Percentiles rank a stretch among this genome's conserved stretches.
Evolutionary conservation across 1,140 invertebrate species (phyloP).

Genomic region (Temnothorax curvispinosus): DNA sequence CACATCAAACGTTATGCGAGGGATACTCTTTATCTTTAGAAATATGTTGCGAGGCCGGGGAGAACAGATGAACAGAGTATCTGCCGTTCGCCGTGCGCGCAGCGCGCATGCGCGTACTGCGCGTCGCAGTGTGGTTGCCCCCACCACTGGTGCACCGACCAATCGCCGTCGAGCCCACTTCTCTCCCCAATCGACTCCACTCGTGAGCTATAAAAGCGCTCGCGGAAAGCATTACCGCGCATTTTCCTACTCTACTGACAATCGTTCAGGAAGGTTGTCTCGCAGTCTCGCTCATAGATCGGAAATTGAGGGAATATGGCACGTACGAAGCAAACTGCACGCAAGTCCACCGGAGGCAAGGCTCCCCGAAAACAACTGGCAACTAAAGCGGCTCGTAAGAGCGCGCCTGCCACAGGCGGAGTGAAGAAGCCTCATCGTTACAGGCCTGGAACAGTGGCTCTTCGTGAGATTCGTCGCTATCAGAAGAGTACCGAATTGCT

Average conservation of each 20-base stretch:
- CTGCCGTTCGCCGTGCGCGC: no score
- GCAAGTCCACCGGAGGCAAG: conserved; percentile 57
- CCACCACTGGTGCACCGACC: not conserved
- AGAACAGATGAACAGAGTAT: no score
- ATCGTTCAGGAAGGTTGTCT: no score
- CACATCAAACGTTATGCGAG: not conserved
- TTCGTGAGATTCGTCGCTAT: conserved; percentile 60
- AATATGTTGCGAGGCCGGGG: not conserved
- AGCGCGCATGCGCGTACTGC: no score
- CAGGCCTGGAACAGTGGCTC: conserved; percentile 54
- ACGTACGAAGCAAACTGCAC: conserved; percentile 78
- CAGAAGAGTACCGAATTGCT: conserved; percentile 54
- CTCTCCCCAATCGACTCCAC: no score
- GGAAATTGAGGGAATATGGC: conserved; percentile 79
- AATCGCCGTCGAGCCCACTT: conserved; percentile 1
- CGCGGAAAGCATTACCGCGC: fast-evolving
- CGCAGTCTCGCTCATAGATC: not conserved
- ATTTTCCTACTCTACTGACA: no score
- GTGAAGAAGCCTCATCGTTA: conserved; percentile 85
- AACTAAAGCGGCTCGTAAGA: conserved; percentile 86
- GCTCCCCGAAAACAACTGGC: conserved; percentile 82
- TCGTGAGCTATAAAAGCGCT: not conserved
- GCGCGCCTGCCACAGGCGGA: conserved; percentile 84
- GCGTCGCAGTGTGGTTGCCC: not conserved
- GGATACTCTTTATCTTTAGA: not conserved